A percentile compares a stretch with the other conserved stretches of the same genome.
Evolutionary conservation across 2,797 vertebrate species (phyloP).

Genomic region (Clarias pachynema): DNA sequence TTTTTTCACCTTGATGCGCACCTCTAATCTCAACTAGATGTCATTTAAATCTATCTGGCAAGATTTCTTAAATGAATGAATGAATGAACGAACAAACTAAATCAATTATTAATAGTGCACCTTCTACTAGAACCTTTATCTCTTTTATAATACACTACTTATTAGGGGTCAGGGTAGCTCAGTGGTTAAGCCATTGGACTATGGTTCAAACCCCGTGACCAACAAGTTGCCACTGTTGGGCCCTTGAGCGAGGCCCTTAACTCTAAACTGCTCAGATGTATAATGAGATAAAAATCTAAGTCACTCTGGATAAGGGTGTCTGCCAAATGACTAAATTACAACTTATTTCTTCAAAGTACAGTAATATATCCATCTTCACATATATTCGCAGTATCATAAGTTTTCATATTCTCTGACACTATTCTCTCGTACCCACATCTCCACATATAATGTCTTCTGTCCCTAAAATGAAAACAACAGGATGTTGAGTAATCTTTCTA

Average conservation of each 20-base stretch:
- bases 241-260: no score
- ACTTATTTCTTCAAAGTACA: neutral
- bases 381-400: neutral
- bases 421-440: neutral
- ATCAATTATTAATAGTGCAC: neutral
- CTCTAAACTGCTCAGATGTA: no score
- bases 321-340: no score
- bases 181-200: no score
- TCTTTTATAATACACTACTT: neutral
- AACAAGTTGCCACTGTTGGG: no score
- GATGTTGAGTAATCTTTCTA: conserved; percentile 4
- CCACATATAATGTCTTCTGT: neutral
- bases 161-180: no score
- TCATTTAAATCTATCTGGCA: neutral
- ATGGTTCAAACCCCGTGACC: no score
- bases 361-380: neutral
- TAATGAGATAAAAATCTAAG: no score
- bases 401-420: neutral
- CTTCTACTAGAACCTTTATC: neutral
- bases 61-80: neutral
- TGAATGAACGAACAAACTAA: neutral
- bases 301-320: no score
- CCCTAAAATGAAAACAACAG: neutral
- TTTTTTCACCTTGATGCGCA: neutral
- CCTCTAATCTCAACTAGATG: neutral